Conservation (phyloP, 2,113 vertebrate species). For the Mionectes macconnelli region DNA sequence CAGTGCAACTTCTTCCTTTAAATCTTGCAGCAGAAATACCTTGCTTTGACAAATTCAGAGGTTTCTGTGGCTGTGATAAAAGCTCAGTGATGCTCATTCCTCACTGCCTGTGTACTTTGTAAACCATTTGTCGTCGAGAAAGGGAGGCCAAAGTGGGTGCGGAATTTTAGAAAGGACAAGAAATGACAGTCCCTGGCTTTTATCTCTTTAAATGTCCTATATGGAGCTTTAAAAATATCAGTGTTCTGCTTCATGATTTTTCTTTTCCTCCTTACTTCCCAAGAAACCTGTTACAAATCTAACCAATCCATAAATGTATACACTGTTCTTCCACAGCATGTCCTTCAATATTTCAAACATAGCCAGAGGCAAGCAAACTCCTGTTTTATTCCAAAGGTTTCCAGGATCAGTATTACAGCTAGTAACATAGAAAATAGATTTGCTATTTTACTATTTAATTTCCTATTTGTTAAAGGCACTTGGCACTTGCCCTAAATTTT, state of each 20-base stretch:
- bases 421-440: background rate
- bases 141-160: background rate
- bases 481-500: background rate
- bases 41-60: constrained; percentile 9
- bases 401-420: background rate
- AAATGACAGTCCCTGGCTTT: background rate
- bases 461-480: background rate
- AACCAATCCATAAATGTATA: background rate
- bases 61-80: constrained; percentile 20
- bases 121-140: background rate
- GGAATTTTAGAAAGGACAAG: background rate
- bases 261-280: background rate
- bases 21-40: constrained; percentile 20
- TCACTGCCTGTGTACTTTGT: background rate
- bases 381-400: background rate
- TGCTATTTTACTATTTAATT: background rate
- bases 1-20: constrained; percentile 2
- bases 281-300: background rate
- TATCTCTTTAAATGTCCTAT: background rate
- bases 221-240: background rate
- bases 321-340: background rate
- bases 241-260: constrained; percentile 6
- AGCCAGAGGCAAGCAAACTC: background rate
- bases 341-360: background rate
- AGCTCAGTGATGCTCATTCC: background rate